Evolutionary conservation across 2,888 invertebrate genomes (phyloP).

Genomic region (Adelognathus sp.): DNA sequence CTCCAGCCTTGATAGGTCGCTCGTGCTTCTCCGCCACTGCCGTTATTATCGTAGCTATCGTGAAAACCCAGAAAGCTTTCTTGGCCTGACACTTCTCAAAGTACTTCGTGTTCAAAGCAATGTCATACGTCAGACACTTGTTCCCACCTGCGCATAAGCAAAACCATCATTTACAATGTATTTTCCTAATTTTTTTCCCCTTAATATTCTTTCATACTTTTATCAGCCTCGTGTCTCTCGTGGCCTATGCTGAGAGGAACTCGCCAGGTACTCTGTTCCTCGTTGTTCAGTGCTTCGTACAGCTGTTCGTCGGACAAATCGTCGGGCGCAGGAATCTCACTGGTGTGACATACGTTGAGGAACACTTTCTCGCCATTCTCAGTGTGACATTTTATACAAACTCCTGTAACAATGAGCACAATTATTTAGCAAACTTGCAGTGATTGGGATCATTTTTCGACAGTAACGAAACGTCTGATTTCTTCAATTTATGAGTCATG

Average conservation of each 20-base stretch:
- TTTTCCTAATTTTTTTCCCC: neutral
- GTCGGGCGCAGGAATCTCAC: slow-evolving; percentile 88
- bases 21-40: slow-evolving; percentile 91
- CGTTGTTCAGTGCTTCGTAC: slow-evolving; percentile 82
- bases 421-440: neutral
- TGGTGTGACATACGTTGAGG: slow-evolving; percentile 92
- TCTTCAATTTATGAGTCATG: too few relatives aligned
- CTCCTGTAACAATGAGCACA: slow-evolving; percentile 82
- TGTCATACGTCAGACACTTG: slow-evolving; percentile 90
- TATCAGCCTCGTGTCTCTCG: slow-evolving; percentile 89
- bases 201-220: slow-evolving; percentile 80
- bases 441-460: neutral
- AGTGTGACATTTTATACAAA: slow-evolving; percentile 90
- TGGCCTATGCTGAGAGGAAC: slow-evolving; percentile 96
- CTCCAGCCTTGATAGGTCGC: slow-evolving; percentile 86
- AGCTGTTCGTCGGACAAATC: slow-evolving; percentile 85
- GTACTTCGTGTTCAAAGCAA: slow-evolving; percentile 91
- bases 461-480: too few relatives aligned
- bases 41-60: slow-evolving; percentile 90
- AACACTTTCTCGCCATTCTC: slow-evolving; percentile 88
- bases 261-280: slow-evolving; percentile 86
- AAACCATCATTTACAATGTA: neutral
- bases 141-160: slow-evolving; percentile 83
- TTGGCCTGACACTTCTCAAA: slow-evolving; percentile 88
- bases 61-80: slow-evolving; percentile 89